Percentiles rank a stretch among this genome's conserved stretches.
phyloP scores from a whole-genome alignment of 2,888 invertebrate genomes.

The Protodeltote pygarga region DNA sequence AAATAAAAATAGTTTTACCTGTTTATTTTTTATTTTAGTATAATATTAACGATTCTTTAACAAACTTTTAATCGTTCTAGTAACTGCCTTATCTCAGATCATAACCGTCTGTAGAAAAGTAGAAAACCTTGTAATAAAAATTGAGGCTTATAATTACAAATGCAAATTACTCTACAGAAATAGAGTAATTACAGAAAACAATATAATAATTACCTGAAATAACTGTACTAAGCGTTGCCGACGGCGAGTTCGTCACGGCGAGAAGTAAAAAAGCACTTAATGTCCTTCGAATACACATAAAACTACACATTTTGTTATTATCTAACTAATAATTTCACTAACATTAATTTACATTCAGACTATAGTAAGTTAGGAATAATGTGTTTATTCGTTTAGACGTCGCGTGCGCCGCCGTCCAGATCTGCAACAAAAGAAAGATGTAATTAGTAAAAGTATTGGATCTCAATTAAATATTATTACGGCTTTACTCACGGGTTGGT shows the following conservation, averaged over 20 bases:
- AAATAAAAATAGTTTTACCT: too few species aligned
- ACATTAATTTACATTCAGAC: conserved; percentile 53
- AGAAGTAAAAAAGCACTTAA: conserved; percentile 69
- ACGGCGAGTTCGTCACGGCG: conserved; percentile 70
- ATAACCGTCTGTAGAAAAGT: too few species aligned
- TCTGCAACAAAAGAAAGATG: conserved; percentile 70
- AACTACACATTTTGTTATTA: conserved; percentile 75
- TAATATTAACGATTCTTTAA: too few species aligned
- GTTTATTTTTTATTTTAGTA: too few species aligned
- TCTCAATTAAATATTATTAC: too few species aligned
- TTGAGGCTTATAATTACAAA: not conserved
- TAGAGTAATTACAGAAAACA: conserved; percentile 20
- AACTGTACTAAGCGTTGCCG: conserved; percentile 74
- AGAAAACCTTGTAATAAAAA: not conserved
- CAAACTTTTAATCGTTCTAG: too few species aligned
- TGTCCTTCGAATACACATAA: conserved; percentile 67
- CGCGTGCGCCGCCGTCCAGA: conserved; percentile 56
- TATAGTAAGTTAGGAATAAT: conserved; percentile 45
- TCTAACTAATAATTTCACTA: conserved; percentile 64
- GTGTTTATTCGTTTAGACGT: conserved; percentile 47
- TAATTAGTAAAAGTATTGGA: too few species aligned
- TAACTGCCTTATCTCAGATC: too few species aligned
- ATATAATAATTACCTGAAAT: conserved; percentile 64
- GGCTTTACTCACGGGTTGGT: too few species aligned
- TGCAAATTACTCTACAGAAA: conserved; percentile 1